Evolutionary conservation across 2,113 vertebrate genomes (phyloP).

Genomic region (Indri indri): DNA sequence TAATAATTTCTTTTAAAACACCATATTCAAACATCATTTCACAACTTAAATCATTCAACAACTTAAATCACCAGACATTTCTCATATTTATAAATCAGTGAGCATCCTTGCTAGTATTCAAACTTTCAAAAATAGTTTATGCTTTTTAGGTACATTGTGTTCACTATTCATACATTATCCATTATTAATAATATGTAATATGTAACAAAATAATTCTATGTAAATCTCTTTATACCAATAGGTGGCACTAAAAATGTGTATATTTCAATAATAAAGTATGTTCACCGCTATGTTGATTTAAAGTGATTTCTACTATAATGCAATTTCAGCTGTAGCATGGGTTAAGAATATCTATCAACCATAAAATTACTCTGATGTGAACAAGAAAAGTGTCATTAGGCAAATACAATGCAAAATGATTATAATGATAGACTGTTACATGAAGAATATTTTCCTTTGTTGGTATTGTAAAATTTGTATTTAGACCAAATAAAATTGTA

Average conservation of each 20-base stretch:
- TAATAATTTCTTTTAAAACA: background rate
- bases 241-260: conserved; percentile 74
- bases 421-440: background rate
- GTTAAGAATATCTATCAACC: background rate
- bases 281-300: background rate
- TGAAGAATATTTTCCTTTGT: background rate
- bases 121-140: background rate
- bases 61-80: background rate
- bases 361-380: conserved; percentile 8
- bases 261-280: conserved; percentile 22
- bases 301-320: background rate
- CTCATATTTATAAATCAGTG: background rate
- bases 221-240: conserved; percentile 56
- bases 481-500: background rate
- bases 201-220: background rate
- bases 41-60: background rate
- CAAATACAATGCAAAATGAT: background rate
- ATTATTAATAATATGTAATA: background rate
- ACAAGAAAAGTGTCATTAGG: background rate
- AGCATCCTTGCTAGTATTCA: background rate
- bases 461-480: background rate
- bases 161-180: background rate
- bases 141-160: background rate
- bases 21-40: background rate
- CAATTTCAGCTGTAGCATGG: background rate